A percentile compares a stretch with the other conserved stretches of the same genome.
These are phyloP conservation scores for Erebia aethiops DNA, from an alignment of 2,888 invertebrate genomes.

Conservation along the genomic window DNA sequence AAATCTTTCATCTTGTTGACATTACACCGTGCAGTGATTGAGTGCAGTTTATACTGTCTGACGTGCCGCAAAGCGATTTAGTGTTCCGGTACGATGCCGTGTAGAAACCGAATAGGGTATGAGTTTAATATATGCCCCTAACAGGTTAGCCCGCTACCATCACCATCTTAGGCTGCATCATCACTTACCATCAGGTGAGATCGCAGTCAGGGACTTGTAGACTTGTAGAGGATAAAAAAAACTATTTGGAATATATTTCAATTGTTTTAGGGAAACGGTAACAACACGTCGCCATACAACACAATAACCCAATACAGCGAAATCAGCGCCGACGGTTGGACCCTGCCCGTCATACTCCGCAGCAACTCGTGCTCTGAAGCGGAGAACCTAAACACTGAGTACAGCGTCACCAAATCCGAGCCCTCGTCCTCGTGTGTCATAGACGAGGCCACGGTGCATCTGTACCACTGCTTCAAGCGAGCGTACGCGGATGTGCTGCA, in stretches of 20 bases:
- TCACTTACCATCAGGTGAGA: too few relatives aligned
- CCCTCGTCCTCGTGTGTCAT: slow-evolving; percentile 65
- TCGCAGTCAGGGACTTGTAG: too few relatives aligned
- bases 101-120: too few relatives aligned
- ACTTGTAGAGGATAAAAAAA: too few relatives aligned
- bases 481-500: slow-evolving; percentile 93
- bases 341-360: slow-evolving; percentile 86
- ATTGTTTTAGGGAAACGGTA: slow-evolving; percentile 69
- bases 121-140: too few relatives aligned
- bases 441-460: slow-evolving; percentile 73
- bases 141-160: too few relatives aligned
- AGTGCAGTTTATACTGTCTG: too few relatives aligned
- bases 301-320: slow-evolving; percentile 91
- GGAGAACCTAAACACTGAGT: slow-evolving; percentile 85
- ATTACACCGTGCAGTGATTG: background rate
- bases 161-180: too few relatives aligned
- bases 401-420: slow-evolving; percentile 64
- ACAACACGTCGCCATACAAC: slow-evolving; percentile 93
- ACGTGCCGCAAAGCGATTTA: too few relatives aligned
- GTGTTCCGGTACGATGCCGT: too few relatives aligned
- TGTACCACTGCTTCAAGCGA: slow-evolving; percentile 93
- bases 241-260: too few relatives aligned
- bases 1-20: background rate
- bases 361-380: slow-evolving; percentile 95
- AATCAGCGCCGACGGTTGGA: slow-evolving; percentile 90